Conservation (phyloP, 2,797 vertebrate species). For the Oryzias sinensis region DNA sequence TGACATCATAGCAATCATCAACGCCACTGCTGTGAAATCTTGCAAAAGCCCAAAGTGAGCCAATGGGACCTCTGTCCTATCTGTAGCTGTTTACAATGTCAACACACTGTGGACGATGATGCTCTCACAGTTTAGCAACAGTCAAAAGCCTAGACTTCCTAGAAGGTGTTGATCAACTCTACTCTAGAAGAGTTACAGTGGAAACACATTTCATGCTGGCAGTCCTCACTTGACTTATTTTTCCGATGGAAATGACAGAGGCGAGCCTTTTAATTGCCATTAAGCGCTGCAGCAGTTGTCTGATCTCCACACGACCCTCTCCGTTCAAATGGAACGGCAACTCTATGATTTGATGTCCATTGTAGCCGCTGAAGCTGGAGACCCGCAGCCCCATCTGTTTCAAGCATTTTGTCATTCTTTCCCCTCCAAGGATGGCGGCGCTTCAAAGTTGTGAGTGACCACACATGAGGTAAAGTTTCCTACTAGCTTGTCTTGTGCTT, state of each 20-base stretch:
- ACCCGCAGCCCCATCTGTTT: conserved; percentile 72
- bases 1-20: conserved; percentile 22
- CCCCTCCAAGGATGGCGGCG: conserved; percentile 55
- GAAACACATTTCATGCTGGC: conserved; percentile 21
- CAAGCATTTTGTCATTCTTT: conserved; percentile 72
- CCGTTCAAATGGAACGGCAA: conserved; percentile 49
- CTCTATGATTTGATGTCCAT: conserved; percentile 70
- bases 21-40: conserved; percentile 31
- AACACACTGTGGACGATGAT: conserved; percentile 32
- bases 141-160: conserved; percentile 41
- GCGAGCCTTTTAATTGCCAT: conserved; percentile 48
- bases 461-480: conserved; percentile 78
- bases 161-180: conserved; percentile 21
- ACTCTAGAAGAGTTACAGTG: neutral
- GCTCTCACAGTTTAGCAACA: conserved; percentile 41
- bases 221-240: conserved; percentile 18
- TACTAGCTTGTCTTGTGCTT: conserved; percentile 50
- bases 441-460: conserved; percentile 72
- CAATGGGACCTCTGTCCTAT: conserved; percentile 25
- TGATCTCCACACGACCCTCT: conserved; percentile 46
- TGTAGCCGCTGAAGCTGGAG: conserved; percentile 57
- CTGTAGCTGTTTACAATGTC: conserved; percentile 45
- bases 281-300: conserved; percentile 39
- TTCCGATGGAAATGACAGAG: conserved; percentile 35
- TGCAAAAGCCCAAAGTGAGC: conserved; percentile 48